Evolutionary conservation across 2,888 invertebrate species (phyloP), one percentile per base, ranked within the genome.

Genomic region (Tinea semifulvella): DNA sequence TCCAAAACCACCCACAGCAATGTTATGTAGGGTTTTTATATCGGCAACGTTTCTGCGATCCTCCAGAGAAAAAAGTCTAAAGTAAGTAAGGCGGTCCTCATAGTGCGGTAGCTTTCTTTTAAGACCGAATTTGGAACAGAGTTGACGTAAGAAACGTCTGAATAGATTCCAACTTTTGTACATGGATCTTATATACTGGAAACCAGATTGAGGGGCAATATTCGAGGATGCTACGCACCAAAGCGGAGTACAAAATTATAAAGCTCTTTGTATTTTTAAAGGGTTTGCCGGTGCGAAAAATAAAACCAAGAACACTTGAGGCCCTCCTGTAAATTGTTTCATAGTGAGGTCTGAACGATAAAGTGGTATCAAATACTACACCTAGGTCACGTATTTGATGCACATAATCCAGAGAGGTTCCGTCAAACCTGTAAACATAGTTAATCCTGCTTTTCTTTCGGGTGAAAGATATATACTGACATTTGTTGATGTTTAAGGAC

Each of bases 131-230:
- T n/a, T n/a, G n/a, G n/a, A n/a, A n/a, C n/a, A n/a, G n/a, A n/a
- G n/a, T n/a, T n/a, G n/a, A n/a, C n/a, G n/a, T n/a, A n/a, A n/a
- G n/a, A n/a, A n/a, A n/a, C n/a, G n/a, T n/a, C n/a, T n/a, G n/a
- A n/a, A n/a, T n/a, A n/a, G n/a, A n/a, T n/a, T n/a, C n/a, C n/a
- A n/a, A n/a, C n/a, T n/a, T 36, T 16, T 18, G 16, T 3, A 18
- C 18, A n/a, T 36, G 18, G 18, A 18, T 10, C 8, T 16, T 6
- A 36, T 36, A 36, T 4, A 36, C 4, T 10, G 36, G 36, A 3
- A 18, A 36, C 36, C 36, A 36, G 2, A 36, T 18, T 10, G 36
- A n/a, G 10, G 10, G n/a, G 10, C 36, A 36, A 18, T 36, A 36
- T 36, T 36, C 36, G 2, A 36, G 3, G 8, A 7, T 16, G n/a